These are phyloP conservation scores for Sphecodes monilicornis DNA, from an alignment of 2,888 invertebrate species.

Conservation along the genomic window DNA sequence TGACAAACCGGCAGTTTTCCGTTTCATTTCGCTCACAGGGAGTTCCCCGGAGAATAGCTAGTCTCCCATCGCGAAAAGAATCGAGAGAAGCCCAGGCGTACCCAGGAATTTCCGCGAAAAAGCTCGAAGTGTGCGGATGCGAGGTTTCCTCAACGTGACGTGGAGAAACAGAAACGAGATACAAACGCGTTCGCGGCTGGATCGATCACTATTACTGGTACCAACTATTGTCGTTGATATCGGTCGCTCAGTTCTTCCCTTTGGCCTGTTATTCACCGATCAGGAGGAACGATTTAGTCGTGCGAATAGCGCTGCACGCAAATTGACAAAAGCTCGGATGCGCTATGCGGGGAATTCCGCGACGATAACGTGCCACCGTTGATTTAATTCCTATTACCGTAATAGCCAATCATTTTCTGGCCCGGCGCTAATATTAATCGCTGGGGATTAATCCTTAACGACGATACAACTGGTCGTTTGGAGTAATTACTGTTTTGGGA, in stretches of 20 bases:
- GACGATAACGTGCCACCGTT: slow-evolving; percentile 30
- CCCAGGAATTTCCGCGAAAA: neutral
- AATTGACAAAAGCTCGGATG: slow-evolving; percentile 47
- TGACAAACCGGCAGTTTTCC: slow-evolving; percentile 16
- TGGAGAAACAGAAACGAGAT: neutral
- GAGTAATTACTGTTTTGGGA: neutral
- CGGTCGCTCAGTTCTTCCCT: neutral
- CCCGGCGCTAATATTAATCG: slow-evolving; percentile 47
- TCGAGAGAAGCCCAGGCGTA: neutral
- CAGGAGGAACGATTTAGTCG: slow-evolving; percentile 5
- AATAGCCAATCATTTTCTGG: slow-evolving; percentile 52
- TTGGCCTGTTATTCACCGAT: neutral
- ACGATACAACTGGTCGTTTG: neutral
- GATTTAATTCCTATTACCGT: slow-evolving; percentile 54
- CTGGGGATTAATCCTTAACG: slow-evolving; percentile 21
- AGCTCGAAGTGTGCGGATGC: neutral
- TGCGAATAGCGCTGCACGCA: slow-evolving; percentile 14
- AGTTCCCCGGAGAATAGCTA: neutral
- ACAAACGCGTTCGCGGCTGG: neutral
- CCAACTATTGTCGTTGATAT: neutral
- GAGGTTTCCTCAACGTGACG: neutral
- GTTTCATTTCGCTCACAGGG: slow-evolving; percentile 20
- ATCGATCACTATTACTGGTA: neutral
- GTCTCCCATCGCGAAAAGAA: neutral
- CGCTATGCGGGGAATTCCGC: slow-evolving; percentile 50